Conservation (phyloP, 1,140 invertebrate species). For the Zaprionus vittiger region DNA sequence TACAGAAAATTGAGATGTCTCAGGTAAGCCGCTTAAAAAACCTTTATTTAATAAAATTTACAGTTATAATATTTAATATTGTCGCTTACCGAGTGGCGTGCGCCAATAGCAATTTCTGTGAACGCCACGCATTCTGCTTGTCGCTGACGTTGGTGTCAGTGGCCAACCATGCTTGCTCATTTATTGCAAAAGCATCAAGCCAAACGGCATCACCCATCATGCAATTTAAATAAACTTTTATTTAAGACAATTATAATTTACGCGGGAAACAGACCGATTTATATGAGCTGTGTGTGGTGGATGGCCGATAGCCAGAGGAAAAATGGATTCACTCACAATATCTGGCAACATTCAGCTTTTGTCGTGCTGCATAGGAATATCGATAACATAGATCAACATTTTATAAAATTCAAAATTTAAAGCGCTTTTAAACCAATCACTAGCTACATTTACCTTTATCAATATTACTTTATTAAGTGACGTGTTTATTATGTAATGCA, state of each 20-base stretch:
- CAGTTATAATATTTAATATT: background rate
- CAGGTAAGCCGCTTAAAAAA: slow-evolving; percentile 6
- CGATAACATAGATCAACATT: slow-evolving; percentile 15
- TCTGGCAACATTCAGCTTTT: slow-evolving; percentile 18
- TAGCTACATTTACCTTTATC: no score
- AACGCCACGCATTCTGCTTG: slow-evolving; percentile 58
- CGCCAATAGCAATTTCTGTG: slow-evolving; percentile 48
- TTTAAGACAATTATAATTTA: background rate
- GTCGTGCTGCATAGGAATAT: background rate
- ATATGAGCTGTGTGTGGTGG: slow-evolving; percentile 1
- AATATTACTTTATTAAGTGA: no score
- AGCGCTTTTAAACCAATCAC: background rate
- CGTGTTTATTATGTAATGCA: background rate
- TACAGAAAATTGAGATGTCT: background rate
- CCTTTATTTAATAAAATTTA: background rate
- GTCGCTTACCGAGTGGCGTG: slow-evolving; percentile 41
- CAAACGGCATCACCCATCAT: slow-evolving; percentile 27
- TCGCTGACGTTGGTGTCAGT: background rate
- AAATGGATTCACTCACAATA: background rate
- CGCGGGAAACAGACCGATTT: slow-evolving; percentile 15
- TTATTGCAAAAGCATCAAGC: slow-evolving; percentile 23
- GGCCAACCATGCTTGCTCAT: slow-evolving; percentile 37
- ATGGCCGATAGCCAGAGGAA: slow-evolving; percentile 18
- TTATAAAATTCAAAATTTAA: background rate
- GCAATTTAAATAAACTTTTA: background rate